Base-by-base conservation (phyloP, 2,888 invertebrate species). In the Stenodera caucasica region DNA sequence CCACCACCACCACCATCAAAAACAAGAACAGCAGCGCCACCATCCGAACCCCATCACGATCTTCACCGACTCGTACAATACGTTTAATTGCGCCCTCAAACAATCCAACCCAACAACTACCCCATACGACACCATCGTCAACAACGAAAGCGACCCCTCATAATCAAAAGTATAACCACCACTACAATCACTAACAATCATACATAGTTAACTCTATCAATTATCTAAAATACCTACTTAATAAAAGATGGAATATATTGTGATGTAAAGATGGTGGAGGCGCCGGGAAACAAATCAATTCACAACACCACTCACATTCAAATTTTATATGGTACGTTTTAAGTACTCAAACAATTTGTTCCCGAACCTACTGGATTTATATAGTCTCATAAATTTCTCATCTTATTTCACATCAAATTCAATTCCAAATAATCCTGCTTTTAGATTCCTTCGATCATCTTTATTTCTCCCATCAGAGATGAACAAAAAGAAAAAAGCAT, bases 1-100 rank as follows among this genome's bases (percentile, higher is more conserved):
- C 71, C 72, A 71, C 70, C 72, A 68, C 65, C 67, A 62, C 69
- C 68, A 67, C 69, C 68, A 64, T 2, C 26, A 4, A 26, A 4
- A 26, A 5, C 5, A 2, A n/a, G n/a, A 26, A 26, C 26, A 26
- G 3, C 5, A 26, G 26, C 26, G 57, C 66, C 60, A 64, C 61
- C 63, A 63, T 45, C 51, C 53, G 45, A 45, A 45, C 7, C 6
- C 4, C 7, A 45, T 45, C 11, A 23, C 45, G 45, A 45, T 30
- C 11, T 55, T 55, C 55, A 14, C 33, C 26, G 37, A 53, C 32
- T 32, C 15, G 5, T 15, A 29, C 29, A 7, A 51, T 9, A 26
- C 14, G 6, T 18, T 33, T 11, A 51, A 51, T 32, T 33, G 33
- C 53, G 53, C 26, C 53, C 32, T 29, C 51, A 23, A 30, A 15